Conservation (phyloP, 2,888 invertebrate species). For the Micoletzkya japonica region DNA sequence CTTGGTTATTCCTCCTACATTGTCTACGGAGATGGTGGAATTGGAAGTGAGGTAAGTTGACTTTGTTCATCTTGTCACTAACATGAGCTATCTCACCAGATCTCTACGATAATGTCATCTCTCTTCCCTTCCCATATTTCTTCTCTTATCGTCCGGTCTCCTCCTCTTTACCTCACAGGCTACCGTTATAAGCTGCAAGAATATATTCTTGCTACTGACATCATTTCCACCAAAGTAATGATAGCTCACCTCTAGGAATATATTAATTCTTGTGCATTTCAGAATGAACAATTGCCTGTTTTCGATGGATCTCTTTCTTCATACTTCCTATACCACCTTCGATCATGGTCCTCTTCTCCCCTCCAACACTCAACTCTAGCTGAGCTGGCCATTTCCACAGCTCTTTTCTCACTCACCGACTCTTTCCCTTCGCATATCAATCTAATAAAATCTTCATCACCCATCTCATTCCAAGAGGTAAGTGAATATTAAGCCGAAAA, state of each 20-base stretch:
- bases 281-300: too few relatives aligned
- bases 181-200: too few relatives aligned
- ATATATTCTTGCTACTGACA: too few relatives aligned
- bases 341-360: too few relatives aligned
- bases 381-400: not conserved
- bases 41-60: not conserved
- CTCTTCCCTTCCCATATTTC: not conserved
- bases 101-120: not conserved
- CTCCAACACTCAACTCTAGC: too few relatives aligned
- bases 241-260: too few relatives aligned
- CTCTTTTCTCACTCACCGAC: not conserved
- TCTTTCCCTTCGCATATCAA: not conserved
- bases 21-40: constrained; percentile 6
- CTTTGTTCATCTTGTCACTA: not conserved
- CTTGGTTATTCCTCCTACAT: not conserved
- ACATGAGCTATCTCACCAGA: not conserved
- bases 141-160: too few relatives aligned
- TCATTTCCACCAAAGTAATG: too few relatives aligned
- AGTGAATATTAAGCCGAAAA: not conserved
- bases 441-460: not conserved
- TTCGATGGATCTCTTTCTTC: too few relatives aligned
- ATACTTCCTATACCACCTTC: too few relatives aligned
- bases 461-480: not conserved
- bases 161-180: too few relatives aligned
- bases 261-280: too few relatives aligned